Conservation (phyloP, 2,113 vertebrate species). For the Brachypteracias leptosomus region DNA sequence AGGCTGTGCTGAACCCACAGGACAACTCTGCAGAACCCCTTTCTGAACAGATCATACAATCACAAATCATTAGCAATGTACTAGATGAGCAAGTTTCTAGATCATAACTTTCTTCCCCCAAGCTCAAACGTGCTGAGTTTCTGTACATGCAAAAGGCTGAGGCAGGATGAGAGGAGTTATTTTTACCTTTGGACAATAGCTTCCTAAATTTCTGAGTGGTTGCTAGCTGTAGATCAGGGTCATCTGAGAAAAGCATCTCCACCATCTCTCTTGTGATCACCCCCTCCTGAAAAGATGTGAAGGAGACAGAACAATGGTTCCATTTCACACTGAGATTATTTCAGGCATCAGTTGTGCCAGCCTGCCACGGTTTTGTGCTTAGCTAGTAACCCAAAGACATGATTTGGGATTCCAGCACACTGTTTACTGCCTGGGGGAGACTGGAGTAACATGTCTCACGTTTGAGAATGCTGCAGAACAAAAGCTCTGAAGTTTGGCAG, state of each 20-base stretch:
- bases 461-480: neutral
- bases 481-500: neutral
- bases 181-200: constrained; percentile 94
- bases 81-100: neutral
- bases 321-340: neutral
- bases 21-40: neutral
- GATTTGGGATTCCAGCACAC: neutral
- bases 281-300: constrained; percentile 81
- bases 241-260: constrained; percentile 96
- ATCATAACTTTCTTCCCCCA: neutral
- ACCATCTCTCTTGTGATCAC: constrained; percentile 97
- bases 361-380: neutral
- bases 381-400: neutral
- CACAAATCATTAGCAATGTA: neutral
- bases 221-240: constrained; percentile 90
- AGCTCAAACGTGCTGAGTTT: neutral
- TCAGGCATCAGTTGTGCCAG: neutral
- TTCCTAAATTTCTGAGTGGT: constrained; percentile 98
- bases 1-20: neutral
- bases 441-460: neutral
- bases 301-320: neutral
- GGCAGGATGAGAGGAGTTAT: neutral
- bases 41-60: too few species aligned
- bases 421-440: neutral
- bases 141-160: neutral